Evolutionary conservation across 2,888 invertebrate genomes (phyloP).

Genomic region (Eristalinus sepulchralis): DNA sequence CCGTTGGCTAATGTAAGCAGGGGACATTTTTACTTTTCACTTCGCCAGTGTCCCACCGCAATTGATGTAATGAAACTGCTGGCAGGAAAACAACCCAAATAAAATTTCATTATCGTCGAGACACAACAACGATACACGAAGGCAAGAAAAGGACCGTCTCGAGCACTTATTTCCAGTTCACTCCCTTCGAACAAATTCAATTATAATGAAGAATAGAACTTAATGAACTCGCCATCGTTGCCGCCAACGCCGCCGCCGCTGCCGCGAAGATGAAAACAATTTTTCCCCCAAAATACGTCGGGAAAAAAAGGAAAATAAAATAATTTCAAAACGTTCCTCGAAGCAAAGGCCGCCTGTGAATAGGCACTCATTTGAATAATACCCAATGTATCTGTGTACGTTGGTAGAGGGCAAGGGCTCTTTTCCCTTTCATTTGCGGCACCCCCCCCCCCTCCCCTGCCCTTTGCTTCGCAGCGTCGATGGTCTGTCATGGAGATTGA

Average conservation of each 20-base stretch:
- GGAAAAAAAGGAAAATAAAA: conserved; percentile 49
- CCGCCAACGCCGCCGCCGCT: conserved; percentile 50
- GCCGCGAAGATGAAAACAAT: conserved; percentile 64
- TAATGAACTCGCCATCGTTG: conserved; percentile 71
- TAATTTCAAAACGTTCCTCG: conserved; percentile 55
- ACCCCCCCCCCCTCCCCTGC: background rate
- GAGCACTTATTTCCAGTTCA: conserved; percentile 68
- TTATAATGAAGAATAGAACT: conserved; percentile 71
- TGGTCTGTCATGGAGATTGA: conserved; percentile 55
- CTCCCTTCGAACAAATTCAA: conserved; percentile 71
- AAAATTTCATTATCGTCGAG: conserved; percentile 69
- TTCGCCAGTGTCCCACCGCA: conserved; percentile 50
- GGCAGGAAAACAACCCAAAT: conserved; percentile 69
- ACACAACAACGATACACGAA: conserved; percentile 66
- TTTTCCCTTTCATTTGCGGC: conserved; percentile 47
- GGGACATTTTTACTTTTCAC: conserved; percentile 27
- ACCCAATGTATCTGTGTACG: conserved; percentile 61
- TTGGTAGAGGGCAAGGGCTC: conserved; percentile 32
- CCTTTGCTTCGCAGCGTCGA: conserved; percentile 13
- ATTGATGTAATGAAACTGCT: conserved; percentile 66
- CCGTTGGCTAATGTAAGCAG: conserved; percentile 36
- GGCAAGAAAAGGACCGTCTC: conserved; percentile 53
- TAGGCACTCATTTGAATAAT: conserved; percentile 70
- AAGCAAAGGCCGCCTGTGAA: conserved; percentile 58
- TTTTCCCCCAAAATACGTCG: conserved; percentile 5